A percentile compares a stretch with the other conserved stretches of the same genome.
Conservation (phyloP, 2,797 vertebrate species). For the Cuniculus paca region DNA sequence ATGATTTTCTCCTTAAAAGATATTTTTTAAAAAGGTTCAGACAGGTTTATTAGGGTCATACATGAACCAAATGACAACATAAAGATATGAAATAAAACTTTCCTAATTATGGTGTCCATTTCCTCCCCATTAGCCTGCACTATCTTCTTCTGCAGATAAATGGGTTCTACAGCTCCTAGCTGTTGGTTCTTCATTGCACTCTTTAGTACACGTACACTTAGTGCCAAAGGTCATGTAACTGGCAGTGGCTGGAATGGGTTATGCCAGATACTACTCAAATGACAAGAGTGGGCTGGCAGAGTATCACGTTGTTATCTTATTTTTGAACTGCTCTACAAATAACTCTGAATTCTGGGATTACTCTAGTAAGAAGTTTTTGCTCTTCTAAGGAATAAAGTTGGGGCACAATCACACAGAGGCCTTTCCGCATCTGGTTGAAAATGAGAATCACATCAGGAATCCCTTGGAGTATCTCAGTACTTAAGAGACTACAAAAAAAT, state of each 20-base stretch:
- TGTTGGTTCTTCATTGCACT: background rate
- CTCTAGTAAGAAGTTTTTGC: background rate
- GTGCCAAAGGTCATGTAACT: background rate
- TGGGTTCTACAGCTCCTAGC: background rate
- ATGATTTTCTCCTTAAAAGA: background rate
- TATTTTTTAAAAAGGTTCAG: background rate
- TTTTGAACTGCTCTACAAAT: background rate
- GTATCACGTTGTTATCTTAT: background rate
- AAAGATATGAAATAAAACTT: background rate
- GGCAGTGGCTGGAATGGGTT: background rate
- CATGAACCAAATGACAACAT: background rate
- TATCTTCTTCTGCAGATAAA: background rate
- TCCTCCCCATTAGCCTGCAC: background rate
- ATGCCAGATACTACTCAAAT: background rate
- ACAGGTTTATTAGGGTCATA: background rate
- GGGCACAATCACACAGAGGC: background rate
- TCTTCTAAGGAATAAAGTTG: background rate
- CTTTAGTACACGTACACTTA: background rate
- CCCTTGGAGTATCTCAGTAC: background rate
- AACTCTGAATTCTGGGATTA: background rate
- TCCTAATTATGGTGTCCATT: background rate
- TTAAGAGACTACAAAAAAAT: constrained; percentile 1
- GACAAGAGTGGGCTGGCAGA: background rate
- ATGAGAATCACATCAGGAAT: background rate
- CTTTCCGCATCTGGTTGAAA: background rate